Conservation (phyloP, 2,888 invertebrate species). For the Pseudoips prasinana region DNA sequence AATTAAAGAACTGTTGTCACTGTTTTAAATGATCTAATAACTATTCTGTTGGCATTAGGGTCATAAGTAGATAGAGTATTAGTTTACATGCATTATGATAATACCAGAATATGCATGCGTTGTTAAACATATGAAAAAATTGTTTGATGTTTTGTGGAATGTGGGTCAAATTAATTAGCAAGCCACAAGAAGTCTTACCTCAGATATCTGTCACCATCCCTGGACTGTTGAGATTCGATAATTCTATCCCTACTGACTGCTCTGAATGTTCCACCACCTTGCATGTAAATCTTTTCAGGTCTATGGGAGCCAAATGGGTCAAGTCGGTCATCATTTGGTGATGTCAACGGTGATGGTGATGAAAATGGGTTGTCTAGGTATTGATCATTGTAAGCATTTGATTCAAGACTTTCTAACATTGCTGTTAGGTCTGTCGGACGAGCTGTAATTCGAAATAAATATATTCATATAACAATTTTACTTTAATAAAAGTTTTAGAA, state of each 20-base stretch:
- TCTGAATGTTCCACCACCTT: constrained; percentile 74
- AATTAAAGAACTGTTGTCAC: no score
- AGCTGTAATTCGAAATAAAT: constrained; percentile 55
- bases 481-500: no score
- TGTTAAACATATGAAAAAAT: no score
- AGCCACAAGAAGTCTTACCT: no score
- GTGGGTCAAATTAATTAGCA: no score
- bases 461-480: no score
- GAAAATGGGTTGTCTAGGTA: constrained; percentile 79
- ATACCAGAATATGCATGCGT: no score
- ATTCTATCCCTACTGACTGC: constrained; percentile 74
- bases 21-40: no score
- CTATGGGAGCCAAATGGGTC: constrained; percentile 61
- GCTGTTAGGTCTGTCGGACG: constrained; percentile 69
- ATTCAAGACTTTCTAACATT: constrained; percentile 70
- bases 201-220: constrained; percentile 71
- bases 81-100: no score
- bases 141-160: no score
- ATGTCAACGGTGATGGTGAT: constrained; percentile 75
- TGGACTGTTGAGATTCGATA: constrained; percentile 64
- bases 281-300: constrained; percentile 73
- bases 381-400: constrained; percentile 67
- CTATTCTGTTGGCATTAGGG: no score
- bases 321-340: constrained; percentile 71
- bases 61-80: no score